Percentiles rank a stretch among this genome's conserved stretches.
phyloP scores from a whole-genome alignment of 2,888 invertebrate genomes.

The Onthophagus sagittarius region DNA sequence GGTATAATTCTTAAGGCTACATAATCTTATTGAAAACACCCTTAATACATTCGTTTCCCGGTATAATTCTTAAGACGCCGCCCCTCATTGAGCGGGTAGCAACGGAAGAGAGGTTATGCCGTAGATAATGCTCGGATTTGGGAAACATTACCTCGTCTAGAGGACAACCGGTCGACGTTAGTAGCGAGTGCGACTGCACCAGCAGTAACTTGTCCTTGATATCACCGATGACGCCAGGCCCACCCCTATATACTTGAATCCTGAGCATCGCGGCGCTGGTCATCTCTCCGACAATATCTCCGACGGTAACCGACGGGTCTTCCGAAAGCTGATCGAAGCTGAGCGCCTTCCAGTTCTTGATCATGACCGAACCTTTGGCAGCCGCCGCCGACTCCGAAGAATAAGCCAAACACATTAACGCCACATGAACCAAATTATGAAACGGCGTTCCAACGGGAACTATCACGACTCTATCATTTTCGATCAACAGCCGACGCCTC shows the following conservation, averaged over 20 bases:
- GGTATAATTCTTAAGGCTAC: too few species aligned
- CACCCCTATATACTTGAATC: slow-evolving; percentile 77
- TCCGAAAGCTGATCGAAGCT: slow-evolving; percentile 92
- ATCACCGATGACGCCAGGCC: slow-evolving; percentile 72
- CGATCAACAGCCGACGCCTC: slow-evolving; percentile 71
- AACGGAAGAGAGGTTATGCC: slow-evolving; percentile 5
- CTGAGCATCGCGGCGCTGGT: slow-evolving; percentile 87
- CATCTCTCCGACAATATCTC: slow-evolving; percentile 89
- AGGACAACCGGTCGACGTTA: slow-evolving; percentile 88
- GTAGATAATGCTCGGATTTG: slow-evolving; percentile 24
- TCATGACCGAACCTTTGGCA: slow-evolving; percentile 85
- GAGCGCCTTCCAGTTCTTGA: slow-evolving; percentile 97
- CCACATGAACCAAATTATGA: slow-evolving; percentile 87
- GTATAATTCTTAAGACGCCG: slow-evolving; percentile 48
- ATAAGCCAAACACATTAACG: slow-evolving; percentile 87
- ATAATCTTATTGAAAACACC: slow-evolving; percentile 53
- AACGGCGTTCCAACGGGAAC: slow-evolving; percentile 89
- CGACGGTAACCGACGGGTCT: slow-evolving; percentile 85
- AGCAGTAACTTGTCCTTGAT: slow-evolving; percentile 90
- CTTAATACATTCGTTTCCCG: slow-evolving; percentile 49
- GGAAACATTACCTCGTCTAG: slow-evolving; percentile 79
- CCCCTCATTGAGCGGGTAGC: slow-evolving; percentile 8
- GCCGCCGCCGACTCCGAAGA: slow-evolving; percentile 79
- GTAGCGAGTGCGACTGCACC: slow-evolving; percentile 81
- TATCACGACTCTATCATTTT: slow-evolving; percentile 94